Evolutionary conservation across 2,113 vertebrate genomes (phyloP).

Genomic region (Gambusia holbrooki): DNA sequence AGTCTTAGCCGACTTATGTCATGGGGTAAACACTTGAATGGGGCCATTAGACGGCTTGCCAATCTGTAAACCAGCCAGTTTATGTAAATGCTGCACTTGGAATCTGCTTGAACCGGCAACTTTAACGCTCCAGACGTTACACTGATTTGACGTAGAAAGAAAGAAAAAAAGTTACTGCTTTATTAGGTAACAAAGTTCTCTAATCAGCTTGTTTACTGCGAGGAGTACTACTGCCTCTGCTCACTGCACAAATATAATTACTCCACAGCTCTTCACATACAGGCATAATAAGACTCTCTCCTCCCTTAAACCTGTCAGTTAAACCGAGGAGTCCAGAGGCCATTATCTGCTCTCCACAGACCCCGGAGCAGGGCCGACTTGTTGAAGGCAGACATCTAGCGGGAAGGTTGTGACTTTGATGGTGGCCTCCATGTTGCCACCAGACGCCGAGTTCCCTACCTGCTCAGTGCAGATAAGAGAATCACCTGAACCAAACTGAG

Average conservation of each 20-base stretch:
- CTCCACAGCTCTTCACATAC: not conserved
- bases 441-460: slow-evolving; percentile 30
- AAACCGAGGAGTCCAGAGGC: slow-evolving; percentile 1
- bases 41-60: slow-evolving; percentile 36
- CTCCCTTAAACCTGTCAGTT: not conserved
- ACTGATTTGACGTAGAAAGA: not conserved
- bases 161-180: not conserved
- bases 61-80: slow-evolving; percentile 36
- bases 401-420: slow-evolving; percentile 26
- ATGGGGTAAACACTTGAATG: slow-evolving; percentile 25
- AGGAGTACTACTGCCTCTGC: not conserved
- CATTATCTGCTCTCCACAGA: slow-evolving; percentile 43
- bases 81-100: slow-evolving; percentile 39
- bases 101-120: slow-evolving; percentile 45
- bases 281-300: not conserved
- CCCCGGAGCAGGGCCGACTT: not conserved
- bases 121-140: slow-evolving; percentile 25
- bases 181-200: slow-evolving; percentile 10
- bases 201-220: slow-evolving; percentile 1
- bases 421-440: slow-evolving; percentile 18
- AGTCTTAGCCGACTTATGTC: slow-evolving; percentile 52
- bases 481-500: not conserved
- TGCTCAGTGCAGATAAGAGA: slow-evolving; percentile 54
- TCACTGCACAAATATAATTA: slow-evolving; percentile 3
- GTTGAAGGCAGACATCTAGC: slow-evolving; percentile 12